Conservation (phyloP, 1,140 invertebrate genomes). For the Whitmania pigra region DNA sequence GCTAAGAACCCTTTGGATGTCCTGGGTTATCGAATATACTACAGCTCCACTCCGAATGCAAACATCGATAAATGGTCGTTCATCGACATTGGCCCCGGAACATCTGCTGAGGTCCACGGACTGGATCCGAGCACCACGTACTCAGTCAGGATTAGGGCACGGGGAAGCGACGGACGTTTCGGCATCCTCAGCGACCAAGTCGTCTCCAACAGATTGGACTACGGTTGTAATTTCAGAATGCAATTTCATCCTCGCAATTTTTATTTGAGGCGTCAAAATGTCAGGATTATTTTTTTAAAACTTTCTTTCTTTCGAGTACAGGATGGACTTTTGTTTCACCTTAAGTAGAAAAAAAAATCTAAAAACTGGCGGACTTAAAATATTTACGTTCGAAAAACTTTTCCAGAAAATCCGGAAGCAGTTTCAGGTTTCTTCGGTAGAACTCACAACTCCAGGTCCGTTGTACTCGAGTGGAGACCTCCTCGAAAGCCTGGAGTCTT, state of each 20-base stretch:
- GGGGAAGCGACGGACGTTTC: conserved; percentile 33
- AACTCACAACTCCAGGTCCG: conserved; percentile 29
- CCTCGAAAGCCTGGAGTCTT: conserved; percentile 75
- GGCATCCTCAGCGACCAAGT: conserved; percentile 35
- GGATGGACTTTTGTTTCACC: no score
- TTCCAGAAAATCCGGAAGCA: conserved; percentile 25
- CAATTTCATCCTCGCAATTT: no score
- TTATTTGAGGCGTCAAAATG: no score
- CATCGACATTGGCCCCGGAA: conserved; percentile 35
- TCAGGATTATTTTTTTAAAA: no score
- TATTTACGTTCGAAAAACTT: background rate
- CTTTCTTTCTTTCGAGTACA: no score
- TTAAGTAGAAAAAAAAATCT: no score
- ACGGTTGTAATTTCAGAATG: background rate
- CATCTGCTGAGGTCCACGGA: conserved; percentile 61
- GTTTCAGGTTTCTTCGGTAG: conserved; percentile 35
- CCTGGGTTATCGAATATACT: conserved; percentile 61
- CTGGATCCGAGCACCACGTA: conserved; percentile 81
- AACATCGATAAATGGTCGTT: conserved; percentile 35
- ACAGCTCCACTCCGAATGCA: conserved; percentile 32
- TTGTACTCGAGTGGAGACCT: conserved; percentile 74
- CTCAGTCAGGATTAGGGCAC: conserved; percentile 62
- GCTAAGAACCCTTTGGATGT: conserved; percentile 34
- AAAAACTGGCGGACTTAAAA: no score
- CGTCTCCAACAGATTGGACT: conserved; percentile 10